These are phyloP conservation scores for Ormyrus labotus DNA, from an alignment of 2,888 invertebrate genomes.

Conservation along the genomic window DNA sequence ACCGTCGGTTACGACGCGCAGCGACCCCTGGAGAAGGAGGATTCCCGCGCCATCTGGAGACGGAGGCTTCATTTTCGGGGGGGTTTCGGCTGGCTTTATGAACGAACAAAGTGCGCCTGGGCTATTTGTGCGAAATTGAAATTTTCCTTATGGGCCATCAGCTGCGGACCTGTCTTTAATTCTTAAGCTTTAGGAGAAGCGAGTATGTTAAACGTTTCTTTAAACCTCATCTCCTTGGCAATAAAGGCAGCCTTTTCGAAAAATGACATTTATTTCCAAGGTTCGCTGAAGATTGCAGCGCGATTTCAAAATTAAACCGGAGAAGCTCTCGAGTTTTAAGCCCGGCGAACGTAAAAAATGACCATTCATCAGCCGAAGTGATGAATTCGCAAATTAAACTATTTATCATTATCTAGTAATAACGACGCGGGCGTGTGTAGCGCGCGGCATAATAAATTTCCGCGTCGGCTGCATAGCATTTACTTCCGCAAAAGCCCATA, in stretches of 20 bases:
- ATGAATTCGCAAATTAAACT: too few relatives aligned
- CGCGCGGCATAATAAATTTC: too few relatives aligned
- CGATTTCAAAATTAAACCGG: too few relatives aligned
- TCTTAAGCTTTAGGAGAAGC: not conserved
- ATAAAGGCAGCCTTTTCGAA: too few relatives aligned
- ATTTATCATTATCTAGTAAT: too few relatives aligned
- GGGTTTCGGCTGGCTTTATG: constrained; percentile 22
- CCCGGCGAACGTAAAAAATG: too few relatives aligned
- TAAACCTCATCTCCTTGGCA: not conserved
- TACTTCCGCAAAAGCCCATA: too few relatives aligned
- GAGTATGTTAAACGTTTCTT: not conserved
- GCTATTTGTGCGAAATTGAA: constrained; percentile 37
- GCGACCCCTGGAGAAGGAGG: not conserved
- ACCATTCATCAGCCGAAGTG: not conserved
- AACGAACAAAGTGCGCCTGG: constrained; percentile 4
- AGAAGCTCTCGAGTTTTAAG: too few relatives aligned
- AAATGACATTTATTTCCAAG: too few relatives aligned
- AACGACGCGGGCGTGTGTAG: too few relatives aligned
- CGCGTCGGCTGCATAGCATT: too few relatives aligned
- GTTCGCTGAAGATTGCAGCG: too few relatives aligned
- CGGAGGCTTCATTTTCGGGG: not conserved
- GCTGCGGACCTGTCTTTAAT: not conserved
- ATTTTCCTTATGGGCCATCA: constrained; percentile 22
- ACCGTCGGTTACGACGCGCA: constrained; percentile 7
- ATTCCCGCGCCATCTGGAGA: constrained; percentile 8